Percentiles rank a stretch among this genome's conserved stretches.
These are phyloP conservation scores for Tautogolabrus adspersus DNA, from an alignment of 2,113 vertebrate genomes.

Conservation along the genomic window DNA sequence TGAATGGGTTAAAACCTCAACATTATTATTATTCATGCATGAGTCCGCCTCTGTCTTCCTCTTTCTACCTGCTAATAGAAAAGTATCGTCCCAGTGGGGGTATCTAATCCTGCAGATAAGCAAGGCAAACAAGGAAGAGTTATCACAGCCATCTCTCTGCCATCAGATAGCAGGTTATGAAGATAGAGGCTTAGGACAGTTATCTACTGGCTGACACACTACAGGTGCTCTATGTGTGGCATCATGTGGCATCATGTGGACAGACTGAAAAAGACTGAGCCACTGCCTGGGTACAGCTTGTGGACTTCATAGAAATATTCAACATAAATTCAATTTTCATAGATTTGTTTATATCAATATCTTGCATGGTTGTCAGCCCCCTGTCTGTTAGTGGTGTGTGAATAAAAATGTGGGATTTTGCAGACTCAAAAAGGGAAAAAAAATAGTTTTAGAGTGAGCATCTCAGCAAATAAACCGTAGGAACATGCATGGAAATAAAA, in stretches of 20 bases:
- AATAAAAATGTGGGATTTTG: neutral
- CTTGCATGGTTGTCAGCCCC: neutral
- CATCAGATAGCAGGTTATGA: constrained; percentile 67
- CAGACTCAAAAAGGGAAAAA: neutral
- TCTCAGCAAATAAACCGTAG: neutral
- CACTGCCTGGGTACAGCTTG: neutral
- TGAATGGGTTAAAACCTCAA: neutral
- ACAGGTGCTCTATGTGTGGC: constrained; percentile 16
- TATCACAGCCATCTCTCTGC: constrained; percentile 36
- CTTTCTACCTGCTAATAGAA: constrained; percentile 27
- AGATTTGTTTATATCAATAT: neutral
- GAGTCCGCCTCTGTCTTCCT: neutral
- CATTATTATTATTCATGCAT: neutral
- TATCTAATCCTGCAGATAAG: constrained; percentile 70
- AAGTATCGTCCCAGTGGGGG: constrained; percentile 40
- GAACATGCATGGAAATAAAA: neutral
- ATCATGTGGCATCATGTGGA: neutral
- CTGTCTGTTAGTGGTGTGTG: neutral
- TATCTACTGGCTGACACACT: constrained; percentile 40
- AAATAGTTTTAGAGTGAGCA: neutral
- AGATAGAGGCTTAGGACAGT: constrained; percentile 48
- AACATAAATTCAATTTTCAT: neutral
- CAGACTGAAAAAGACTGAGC: neutral
- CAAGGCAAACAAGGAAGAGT: constrained; percentile 53
- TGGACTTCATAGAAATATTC: constrained; percentile 5